Conservation (phyloP, 2,113 vertebrate species). For the Oreochromis niloticus region DNA sequence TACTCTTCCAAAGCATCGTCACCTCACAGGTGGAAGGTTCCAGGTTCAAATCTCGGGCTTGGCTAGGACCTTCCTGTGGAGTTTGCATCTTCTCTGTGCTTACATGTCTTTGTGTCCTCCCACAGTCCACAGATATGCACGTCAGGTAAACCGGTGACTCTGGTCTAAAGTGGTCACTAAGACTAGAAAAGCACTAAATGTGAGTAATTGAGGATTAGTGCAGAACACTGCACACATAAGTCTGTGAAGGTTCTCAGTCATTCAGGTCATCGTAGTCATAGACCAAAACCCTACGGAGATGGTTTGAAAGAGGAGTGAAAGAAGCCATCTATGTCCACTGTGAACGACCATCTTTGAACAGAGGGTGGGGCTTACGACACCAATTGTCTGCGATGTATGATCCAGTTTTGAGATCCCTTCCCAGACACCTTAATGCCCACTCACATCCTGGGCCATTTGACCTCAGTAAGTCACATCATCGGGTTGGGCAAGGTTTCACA, state of each 20-base stretch:
- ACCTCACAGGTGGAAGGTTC: neutral
- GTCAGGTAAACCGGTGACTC: too few species aligned
- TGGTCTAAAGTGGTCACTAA: neutral
- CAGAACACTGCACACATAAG: neutral
- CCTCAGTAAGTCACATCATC: too few species aligned
- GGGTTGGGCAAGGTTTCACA: too few species aligned
- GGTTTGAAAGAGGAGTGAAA: neutral
- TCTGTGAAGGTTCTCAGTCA: neutral
- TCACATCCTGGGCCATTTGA: too few species aligned
- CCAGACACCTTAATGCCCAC: too few species aligned
- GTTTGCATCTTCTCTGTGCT: too few species aligned
- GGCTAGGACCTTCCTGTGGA: too few species aligned
- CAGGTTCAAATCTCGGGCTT: neutral
- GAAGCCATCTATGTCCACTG: neutral
- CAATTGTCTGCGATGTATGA: too few species aligned
- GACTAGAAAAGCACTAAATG: neutral
- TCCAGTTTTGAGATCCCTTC: too few species aligned
- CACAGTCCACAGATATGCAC: neutral
- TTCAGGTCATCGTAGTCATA: neutral
- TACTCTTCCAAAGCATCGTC: neutral
- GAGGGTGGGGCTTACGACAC: neutral
- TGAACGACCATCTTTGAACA: neutral
- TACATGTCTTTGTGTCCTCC: neutral
- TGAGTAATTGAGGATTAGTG: neutral
- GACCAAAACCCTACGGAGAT: neutral